A percentile compares a stretch with the other conserved stretches of the same genome.
These are phyloP conservation scores for Hyla sarda DNA, from an alignment of 2,113 vertebrate species.

Conservation along the genomic window DNA sequence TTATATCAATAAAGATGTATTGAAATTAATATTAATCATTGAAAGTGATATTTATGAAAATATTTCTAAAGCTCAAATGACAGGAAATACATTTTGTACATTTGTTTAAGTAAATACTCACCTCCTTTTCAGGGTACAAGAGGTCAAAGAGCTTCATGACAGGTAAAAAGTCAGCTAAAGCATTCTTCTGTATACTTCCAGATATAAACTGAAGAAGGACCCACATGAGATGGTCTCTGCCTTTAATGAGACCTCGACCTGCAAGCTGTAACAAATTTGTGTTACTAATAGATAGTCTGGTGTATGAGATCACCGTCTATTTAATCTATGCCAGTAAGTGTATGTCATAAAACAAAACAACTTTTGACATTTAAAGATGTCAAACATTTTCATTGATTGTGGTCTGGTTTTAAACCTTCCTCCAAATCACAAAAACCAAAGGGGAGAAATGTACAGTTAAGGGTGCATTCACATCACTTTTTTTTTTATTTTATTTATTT, in stretches of 20 bases:
- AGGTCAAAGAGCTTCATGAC: slow-evolving; percentile 99
- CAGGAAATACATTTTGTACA: neutral
- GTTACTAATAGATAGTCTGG: neutral
- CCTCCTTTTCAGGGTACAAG: slow-evolving; percentile 97
- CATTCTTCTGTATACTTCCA: slow-evolving; percentile 98
- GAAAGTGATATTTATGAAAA: no score
- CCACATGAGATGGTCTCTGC: slow-evolving; percentile 98
- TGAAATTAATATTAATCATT: no score
- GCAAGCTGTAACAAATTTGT: slow-evolving; percentile 83
- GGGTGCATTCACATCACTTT: no score
- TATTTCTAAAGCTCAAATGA: neutral
- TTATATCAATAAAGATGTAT: no score
- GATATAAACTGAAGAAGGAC: slow-evolving; percentile 98
- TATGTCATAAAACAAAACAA: no score
- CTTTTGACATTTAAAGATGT: no score
- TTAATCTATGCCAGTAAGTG: neutral
- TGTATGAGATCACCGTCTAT: neutral
- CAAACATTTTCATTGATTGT: no score
- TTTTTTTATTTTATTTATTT: no score
- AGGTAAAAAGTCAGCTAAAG: slow-evolving; percentile 93
- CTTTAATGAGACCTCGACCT: slow-evolving; percentile 97
- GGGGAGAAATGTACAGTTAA: no score
- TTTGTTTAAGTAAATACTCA: slow-evolving; percentile 67
- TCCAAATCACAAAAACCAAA: no score
- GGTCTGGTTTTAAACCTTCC: no score